phyloP scores from a whole-genome alignment of 2,888 invertebrate species.

The Netelia virgata region DNA sequence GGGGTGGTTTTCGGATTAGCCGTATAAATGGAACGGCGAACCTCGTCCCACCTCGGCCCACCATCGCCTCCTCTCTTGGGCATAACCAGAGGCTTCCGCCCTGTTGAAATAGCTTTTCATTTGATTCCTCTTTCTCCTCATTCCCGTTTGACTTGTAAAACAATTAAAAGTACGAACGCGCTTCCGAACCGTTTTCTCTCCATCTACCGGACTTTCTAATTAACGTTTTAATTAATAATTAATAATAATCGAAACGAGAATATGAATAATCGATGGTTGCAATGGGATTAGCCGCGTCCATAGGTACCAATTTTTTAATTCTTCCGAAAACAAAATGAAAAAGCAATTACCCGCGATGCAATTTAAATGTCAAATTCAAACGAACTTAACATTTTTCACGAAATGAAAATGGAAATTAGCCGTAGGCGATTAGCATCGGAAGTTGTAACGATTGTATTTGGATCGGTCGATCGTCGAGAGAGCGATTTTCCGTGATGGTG shows the following conservation, averaged over 20 bases:
- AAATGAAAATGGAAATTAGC: not conserved
- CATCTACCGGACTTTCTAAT: slow-evolving; percentile 18
- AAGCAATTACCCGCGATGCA: not conserved
- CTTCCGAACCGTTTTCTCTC: not conserved
- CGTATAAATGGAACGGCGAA: slow-evolving; percentile 30
- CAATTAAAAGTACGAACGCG: slow-evolving; percentile 50
- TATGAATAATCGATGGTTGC: not conserved
- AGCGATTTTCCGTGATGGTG: no score
- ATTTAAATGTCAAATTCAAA: not conserved
- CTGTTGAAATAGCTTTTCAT: slow-evolving; percentile 54
- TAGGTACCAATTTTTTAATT: not conserved
- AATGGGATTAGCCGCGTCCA: not conserved
- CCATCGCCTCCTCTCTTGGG: not conserved
- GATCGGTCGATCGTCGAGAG: no score
- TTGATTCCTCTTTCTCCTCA: slow-evolving; percentile 22
- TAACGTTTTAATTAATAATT: slow-evolving; percentile 46
- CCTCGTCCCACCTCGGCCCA: not conserved
- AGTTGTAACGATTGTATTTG: not conserved
- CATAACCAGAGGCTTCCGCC: slow-evolving; percentile 48
- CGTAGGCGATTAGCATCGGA: not conserved
- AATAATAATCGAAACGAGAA: slow-evolving; percentile 3
- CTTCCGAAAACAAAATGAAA: not conserved
- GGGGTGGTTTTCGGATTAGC: slow-evolving; percentile 60
- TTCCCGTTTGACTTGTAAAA: slow-evolving; percentile 63
- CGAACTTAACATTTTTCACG: not conserved